Percentiles rank a stretch among this genome's conserved stretches.
Conservation (phyloP, 2,113 vertebrate species). For the Ursus arctos region DNA sequence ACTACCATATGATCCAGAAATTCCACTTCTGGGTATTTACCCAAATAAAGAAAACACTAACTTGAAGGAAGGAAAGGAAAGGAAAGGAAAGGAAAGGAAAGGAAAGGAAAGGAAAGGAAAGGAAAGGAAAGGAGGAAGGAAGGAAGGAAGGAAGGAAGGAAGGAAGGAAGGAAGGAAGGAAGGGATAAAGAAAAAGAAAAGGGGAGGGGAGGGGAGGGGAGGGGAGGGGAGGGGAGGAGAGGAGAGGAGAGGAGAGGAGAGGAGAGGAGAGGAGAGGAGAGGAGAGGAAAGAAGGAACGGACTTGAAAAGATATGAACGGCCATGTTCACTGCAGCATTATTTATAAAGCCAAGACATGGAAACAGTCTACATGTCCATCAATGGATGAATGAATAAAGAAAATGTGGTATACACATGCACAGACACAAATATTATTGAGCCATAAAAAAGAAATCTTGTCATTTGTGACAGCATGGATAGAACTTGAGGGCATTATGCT, state of each 20-base stretch:
- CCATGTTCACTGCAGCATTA: background rate
- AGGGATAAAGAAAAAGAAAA: too few species aligned
- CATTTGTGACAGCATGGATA: background rate
- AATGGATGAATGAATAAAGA: background rate
- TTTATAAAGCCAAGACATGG: background rate
- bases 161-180: too few species aligned
- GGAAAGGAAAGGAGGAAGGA: too few species aligned
- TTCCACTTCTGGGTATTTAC: background rate
- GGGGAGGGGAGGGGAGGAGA: too few species aligned
- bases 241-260: too few species aligned
- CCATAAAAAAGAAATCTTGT: background rate
- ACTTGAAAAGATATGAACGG: background rate
- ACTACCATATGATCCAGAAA: background rate
- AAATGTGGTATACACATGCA: background rate
- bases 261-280: accelerated
- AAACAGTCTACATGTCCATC: background rate
- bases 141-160: too few species aligned
- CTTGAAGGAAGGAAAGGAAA: too few species aligned
- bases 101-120: too few species aligned
- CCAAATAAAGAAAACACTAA: background rate
- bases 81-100: too few species aligned
- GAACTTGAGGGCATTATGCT: background rate
- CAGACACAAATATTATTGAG: background rate
- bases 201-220: too few species aligned
- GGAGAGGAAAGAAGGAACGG: background rate